Percentiles rank a stretch among this genome's conserved stretches.
These are phyloP conservation scores for Stenodema calcarata DNA, from an alignment of 2,888 invertebrate genomes.

Conservation along the genomic window DNA sequence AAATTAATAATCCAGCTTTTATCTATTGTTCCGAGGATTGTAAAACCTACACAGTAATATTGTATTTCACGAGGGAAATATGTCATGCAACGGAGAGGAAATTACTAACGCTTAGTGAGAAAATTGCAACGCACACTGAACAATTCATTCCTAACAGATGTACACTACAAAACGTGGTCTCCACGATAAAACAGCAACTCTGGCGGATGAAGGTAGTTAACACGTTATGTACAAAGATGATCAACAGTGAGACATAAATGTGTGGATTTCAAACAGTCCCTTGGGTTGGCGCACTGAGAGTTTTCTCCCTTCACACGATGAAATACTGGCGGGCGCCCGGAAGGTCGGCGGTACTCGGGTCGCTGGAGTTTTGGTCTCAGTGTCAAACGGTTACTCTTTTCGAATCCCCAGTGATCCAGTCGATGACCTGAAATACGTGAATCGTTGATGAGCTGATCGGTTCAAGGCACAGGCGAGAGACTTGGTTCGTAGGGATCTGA, in stretches of 20 bases:
- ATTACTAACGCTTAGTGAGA: too few species aligned
- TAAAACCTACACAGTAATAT: too few species aligned
- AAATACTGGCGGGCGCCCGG: background rate
- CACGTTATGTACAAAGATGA: background rate
- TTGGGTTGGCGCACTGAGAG: background rate
- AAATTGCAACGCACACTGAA: too few species aligned
- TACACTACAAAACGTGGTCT: background rate
- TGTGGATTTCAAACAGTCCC: background rate
- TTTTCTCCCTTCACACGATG: background rate
- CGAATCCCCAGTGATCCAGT: conserved; percentile 81
- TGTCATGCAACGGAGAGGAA: too few species aligned
- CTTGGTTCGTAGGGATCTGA: too few species aligned
- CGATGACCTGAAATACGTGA: conserved; percentile 69
- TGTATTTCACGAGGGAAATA: too few species aligned
- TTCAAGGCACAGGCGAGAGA: too few species aligned
- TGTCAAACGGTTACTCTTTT: conserved; percentile 82
- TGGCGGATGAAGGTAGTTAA: background rate
- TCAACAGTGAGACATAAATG: background rate
- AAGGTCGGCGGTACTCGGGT: background rate
- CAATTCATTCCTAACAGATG: too few species aligned
- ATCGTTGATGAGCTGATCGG: too few species aligned
- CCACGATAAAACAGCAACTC: background rate
- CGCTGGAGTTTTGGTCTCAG: conserved; percentile 10
- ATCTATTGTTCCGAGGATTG: too few species aligned
- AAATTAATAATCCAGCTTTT: too few species aligned